A percentile compares a stretch with the other conserved stretches of the same genome.
Conservation (phyloP, 2,888 invertebrate genomes). For the Chymomyza fuscimana region DNA sequence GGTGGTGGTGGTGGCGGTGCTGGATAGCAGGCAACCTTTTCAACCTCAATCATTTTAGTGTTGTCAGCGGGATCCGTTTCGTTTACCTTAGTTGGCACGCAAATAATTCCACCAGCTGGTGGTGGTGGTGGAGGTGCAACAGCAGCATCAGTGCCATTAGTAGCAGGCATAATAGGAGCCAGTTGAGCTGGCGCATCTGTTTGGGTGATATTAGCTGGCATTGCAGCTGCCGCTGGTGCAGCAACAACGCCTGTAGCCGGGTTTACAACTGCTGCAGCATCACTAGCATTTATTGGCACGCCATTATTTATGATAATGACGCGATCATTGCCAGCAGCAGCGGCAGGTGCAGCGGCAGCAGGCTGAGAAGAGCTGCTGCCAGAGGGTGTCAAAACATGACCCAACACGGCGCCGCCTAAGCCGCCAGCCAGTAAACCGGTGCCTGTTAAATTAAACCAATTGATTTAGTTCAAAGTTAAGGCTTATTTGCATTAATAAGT, state of each 20-base stretch:
- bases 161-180: conserved; percentile 39
- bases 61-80: conserved; percentile 78
- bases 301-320: conserved; percentile 78
- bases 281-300: conserved; percentile 58
- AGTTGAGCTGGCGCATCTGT: conserved; percentile 46
- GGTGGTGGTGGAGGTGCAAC: conserved; percentile 50
- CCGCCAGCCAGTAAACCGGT: conserved; percentile 77
- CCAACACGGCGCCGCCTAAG: conserved; percentile 77
- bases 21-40: conserved; percentile 78
- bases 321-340: conserved; percentile 66
- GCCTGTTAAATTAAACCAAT: conserved; percentile 51
- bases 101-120: conserved; percentile 74
- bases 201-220: conserved; percentile 41
- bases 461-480: background rate
- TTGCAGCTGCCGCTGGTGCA: conserved; percentile 32
- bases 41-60: conserved; percentile 74
- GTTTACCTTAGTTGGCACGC: conserved; percentile 76
- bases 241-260: conserved; percentile 40
- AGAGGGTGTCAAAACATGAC: conserved; percentile 76
- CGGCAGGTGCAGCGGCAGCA: conserved; percentile 55
- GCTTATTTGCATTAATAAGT: background rate
- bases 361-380: conserved; percentile 64
- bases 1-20: conserved; percentile 68
- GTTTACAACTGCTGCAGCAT: conserved; percentile 57
- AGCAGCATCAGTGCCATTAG: conserved; percentile 44